These are phyloP conservation scores for Ascidia mentula DNA, from an alignment of 23 tunicate genomes.

Conservation along the genomic window DNA sequence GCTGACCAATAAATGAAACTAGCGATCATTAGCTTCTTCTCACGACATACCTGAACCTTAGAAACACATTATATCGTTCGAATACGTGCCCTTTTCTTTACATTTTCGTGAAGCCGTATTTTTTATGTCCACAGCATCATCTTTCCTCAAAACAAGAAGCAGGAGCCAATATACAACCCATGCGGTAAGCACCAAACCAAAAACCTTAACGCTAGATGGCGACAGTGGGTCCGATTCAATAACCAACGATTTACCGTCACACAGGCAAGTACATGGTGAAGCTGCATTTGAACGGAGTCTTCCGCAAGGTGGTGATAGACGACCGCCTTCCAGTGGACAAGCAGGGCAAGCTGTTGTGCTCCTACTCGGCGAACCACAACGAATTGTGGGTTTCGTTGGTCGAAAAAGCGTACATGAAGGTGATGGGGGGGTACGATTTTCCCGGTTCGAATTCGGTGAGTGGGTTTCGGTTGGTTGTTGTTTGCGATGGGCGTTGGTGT, in stretches of 20 bases:
- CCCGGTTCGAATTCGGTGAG: slow-evolving; percentile 96
- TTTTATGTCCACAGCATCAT: slow-evolving; percentile 49
- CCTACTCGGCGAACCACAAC: slow-evolving; percentile 81
- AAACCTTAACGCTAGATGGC: too few relatives aligned
- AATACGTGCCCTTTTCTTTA: too few relatives aligned
- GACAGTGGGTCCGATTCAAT: neutral
- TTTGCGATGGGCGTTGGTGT: too few relatives aligned
- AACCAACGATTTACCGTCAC: too few relatives aligned
- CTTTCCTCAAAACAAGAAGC: slow-evolving; percentile 82
- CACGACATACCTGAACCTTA: too few relatives aligned
- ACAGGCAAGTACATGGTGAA: slow-evolving; percentile 90
- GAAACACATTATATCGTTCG: too few relatives aligned
- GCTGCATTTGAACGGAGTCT: slow-evolving; percentile 83
- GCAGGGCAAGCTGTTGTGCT: slow-evolving; percentile 64
- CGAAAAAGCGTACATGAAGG: slow-evolving; percentile 97
- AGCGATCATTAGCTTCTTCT: too few relatives aligned
- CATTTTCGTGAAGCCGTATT: too few relatives aligned
- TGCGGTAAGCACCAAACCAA: slow-evolving; percentile 53
- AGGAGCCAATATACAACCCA: slow-evolving; percentile 92
- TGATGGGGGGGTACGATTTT: slow-evolving; percentile 99
- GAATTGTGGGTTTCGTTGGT: slow-evolving; percentile 91
- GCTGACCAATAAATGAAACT: too few relatives aligned
- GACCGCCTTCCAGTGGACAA: slow-evolving; percentile 75
- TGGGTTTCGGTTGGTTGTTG: neutral
- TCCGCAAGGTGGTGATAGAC: slow-evolving; percentile 81